Evolutionary conservation across 2,113 vertebrate species (phyloP).

Genomic region (Heterochromis multidens): DNA sequence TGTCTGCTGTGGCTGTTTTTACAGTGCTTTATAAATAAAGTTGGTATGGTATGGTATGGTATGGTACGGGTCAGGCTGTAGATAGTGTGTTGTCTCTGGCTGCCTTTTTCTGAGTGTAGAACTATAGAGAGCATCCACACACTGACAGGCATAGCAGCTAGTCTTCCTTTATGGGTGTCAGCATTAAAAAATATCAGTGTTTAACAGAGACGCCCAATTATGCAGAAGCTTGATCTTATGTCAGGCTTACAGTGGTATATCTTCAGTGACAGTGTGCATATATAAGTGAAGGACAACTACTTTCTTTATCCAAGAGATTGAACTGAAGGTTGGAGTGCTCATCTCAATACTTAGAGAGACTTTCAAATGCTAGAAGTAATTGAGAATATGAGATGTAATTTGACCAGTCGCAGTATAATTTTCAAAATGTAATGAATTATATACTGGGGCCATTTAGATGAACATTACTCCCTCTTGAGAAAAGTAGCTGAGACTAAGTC

Average conservation of each 20-base stretch:
- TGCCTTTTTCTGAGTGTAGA: background rate
- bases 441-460: background rate
- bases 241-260: background rate
- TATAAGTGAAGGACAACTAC: background rate
- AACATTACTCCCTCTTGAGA: background rate
- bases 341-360: background rate
- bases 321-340: background rate
- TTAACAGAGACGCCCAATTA: background rate
- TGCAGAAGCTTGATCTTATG: background rate
- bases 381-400: background rate
- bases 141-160: background rate
- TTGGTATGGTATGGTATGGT: too few species aligned
- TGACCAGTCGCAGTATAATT: too few species aligned
- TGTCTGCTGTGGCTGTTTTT: too few species aligned
- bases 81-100: background rate
- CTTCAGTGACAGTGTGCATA: background rate
- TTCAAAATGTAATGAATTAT: too few species aligned
- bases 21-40: too few species aligned
- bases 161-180: background rate
- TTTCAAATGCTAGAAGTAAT: background rate
- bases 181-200: background rate
- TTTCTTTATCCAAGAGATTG: background rate
- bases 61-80: too few species aligned
- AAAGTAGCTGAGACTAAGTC: background rate
- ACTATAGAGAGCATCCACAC: background rate